A percentile compares a stretch with the other conserved stretches of the same genome.
phyloP scores from a whole-genome alignment of 2,888 invertebrate species.

The Ophion costatus region DNA sequence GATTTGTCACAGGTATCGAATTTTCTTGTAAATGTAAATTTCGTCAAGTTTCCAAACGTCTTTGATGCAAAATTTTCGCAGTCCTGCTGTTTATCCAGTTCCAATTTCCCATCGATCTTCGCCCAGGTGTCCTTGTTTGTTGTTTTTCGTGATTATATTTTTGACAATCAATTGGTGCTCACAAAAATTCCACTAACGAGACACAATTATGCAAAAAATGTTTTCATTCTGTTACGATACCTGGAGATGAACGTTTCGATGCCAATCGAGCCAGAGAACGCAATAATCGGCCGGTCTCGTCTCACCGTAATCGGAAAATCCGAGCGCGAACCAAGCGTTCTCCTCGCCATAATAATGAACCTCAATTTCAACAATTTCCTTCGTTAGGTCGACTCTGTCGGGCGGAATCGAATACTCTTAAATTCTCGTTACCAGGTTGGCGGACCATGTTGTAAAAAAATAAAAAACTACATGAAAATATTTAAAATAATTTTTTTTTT shows the following conservation, averaged over 20 bases:
- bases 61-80: conserved; percentile 87
- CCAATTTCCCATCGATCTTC: conserved; percentile 87
- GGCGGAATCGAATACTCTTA: conserved; percentile 57
- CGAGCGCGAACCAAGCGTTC: conserved; percentile 91
- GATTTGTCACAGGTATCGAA: conserved; percentile 93
- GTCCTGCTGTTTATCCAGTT: conserved; percentile 90
- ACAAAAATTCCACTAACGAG: not conserved
- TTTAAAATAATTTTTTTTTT: too few species aligned
- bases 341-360: conserved; percentile 78
- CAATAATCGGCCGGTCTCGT: conserved; percentile 91
- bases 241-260: conserved; percentile 85
- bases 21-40: conserved; percentile 90
- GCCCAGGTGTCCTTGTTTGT: conserved; percentile 89
- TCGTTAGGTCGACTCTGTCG: conserved; percentile 76
- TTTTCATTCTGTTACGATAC: conserved; percentile 77
- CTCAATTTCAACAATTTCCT: conserved; percentile 76
- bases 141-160: conserved; percentile 10
- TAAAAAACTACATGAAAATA: too few species aligned
- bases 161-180: not conserved
- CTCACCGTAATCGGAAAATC: conserved; percentile 93
- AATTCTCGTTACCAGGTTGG: too few species aligned
- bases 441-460: too few species aligned
- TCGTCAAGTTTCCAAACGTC: conserved; percentile 86
- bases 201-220: conserved; percentile 16
- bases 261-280: conserved; percentile 90